Evolutionary conservation across 2,113 vertebrate species (phyloP), one percentile per base, ranked within the genome.

Genomic region (Nanorana parkeri): DNA sequence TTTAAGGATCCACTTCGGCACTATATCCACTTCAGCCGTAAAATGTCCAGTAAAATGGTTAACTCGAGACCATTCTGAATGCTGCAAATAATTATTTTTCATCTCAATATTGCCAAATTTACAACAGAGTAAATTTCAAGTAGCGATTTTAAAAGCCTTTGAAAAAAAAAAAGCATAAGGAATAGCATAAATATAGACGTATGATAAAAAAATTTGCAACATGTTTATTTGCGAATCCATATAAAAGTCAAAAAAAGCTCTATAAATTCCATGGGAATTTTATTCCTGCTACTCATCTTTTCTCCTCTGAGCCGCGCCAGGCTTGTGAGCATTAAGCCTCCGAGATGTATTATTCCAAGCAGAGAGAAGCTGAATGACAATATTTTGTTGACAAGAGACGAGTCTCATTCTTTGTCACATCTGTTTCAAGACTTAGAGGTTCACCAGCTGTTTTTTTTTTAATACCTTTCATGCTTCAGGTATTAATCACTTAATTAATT

Each of bases 191-290:
- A 76, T 76, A 64, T 64, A 76, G 41, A 29, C 36, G 73, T 26
- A 51, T 17, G 73, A 76, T 64, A 64, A 76, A 76, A 63, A 51
- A 24, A 24, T 36, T 19, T 74, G 73, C 73, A 76, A 64, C 73
- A 51, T 76, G 73, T 76, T 76, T 76, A 76, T 76, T 64, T 63
- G 58, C 36, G 63, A 63, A 76, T 64, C 58, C 20, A 76, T 76
- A 51, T 51, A 76, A 76, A 76, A 76, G 58, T 76, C 58, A 76
- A 47, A 76, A n/a, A 63, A 63, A 8, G 21, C 23, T 47, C 73
- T 15, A 64, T 63, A 61, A 76, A 76, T 76, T 28, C 29, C 16
- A 26, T 26, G 29, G 60, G 8, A 19, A 26, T 64, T 47, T 76
- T 51, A 60, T 64, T 26, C 19, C 29, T 1, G 28, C 55, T 11